Conservation (phyloP, 2,113 vertebrate species). For the Semnopithecus entellus region DNA sequence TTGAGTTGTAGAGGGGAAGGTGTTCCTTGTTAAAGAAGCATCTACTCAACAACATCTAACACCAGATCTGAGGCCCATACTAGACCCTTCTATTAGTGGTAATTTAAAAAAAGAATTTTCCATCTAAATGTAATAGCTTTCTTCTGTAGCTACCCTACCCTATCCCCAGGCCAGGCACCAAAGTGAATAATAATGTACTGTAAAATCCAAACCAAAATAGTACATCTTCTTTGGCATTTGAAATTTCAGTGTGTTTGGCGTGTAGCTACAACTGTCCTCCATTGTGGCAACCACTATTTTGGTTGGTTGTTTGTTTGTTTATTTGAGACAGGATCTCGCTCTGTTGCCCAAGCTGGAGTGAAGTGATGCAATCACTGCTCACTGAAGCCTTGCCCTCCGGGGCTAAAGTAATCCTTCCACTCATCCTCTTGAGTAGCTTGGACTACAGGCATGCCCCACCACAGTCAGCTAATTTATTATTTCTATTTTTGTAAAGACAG, state of each 20-base stretch:
- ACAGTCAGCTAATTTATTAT: too few species aligned
- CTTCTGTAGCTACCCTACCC: not conserved
- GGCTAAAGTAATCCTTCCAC: too few species aligned
- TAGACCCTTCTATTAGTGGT: conserved; percentile 26
- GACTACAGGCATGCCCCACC: too few species aligned
- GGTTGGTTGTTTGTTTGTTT: too few species aligned
- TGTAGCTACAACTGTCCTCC: not conserved
- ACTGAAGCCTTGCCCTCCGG: too few species aligned
- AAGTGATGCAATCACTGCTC: too few species aligned
- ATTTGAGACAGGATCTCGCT: too few species aligned
- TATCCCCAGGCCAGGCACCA: not conserved
- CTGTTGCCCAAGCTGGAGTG: too few species aligned
- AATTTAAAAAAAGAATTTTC: not conserved
- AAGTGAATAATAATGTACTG: not conserved
- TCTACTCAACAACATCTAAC: conserved; percentile 53
- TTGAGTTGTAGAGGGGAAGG: not conserved
- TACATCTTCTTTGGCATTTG: not conserved
- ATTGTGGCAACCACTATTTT: not conserved
- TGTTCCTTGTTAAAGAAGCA: conserved; percentile 48
- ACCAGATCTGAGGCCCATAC: conserved; percentile 61
- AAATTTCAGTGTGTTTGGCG: not conserved
- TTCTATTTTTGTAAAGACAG: too few species aligned
- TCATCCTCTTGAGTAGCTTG: too few species aligned
- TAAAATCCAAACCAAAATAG: not conserved
- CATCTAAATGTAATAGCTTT: conserved; percentile 75